These are phyloP conservation scores for Kryphioiulus occultus DNA, from an alignment of 2,888 invertebrate species.

Conservation along the genomic window DNA sequence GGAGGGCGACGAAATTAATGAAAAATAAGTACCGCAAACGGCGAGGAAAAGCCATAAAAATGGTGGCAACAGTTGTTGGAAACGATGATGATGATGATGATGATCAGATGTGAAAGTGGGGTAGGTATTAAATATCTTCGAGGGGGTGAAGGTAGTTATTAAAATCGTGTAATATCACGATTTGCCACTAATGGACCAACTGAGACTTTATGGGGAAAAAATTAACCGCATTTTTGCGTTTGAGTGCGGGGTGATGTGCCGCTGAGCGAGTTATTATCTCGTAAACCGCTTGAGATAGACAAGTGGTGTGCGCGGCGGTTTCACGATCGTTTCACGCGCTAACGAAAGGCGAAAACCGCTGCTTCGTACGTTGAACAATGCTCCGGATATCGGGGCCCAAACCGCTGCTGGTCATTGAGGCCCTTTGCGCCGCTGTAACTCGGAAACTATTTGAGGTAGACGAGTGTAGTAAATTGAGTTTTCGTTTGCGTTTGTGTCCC, in stretches of 20 bases:
- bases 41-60: neutral
- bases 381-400: too few relatives aligned
- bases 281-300: too few relatives aligned
- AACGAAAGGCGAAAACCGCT: too few relatives aligned
- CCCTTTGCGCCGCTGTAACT: neutral
- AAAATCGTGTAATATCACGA: neutral
- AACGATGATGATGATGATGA: slow-evolving; percentile 30
- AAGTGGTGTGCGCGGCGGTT: too few relatives aligned
- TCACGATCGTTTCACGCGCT: too few relatives aligned
- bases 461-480: neutral
- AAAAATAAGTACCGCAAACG: neutral
- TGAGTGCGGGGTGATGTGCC: too few relatives aligned
- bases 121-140: neutral
- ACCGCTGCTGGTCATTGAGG: too few relatives aligned
- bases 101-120: slow-evolving; percentile 27
- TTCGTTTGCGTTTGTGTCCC: neutral
- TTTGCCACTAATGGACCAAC: neutral
- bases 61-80: slow-evolving; percentile 20
- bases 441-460: neutral
- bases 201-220: neutral
- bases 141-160: neutral
- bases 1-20: neutral
- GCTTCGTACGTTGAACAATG: too few relatives aligned
- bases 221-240: neutral
- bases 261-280: too few relatives aligned